Percentiles rank a stretch among this genome's conserved stretches.
phyloP scores from a whole-genome alignment of 2,113 vertebrate species.

The Malurus cyaneus region DNA sequence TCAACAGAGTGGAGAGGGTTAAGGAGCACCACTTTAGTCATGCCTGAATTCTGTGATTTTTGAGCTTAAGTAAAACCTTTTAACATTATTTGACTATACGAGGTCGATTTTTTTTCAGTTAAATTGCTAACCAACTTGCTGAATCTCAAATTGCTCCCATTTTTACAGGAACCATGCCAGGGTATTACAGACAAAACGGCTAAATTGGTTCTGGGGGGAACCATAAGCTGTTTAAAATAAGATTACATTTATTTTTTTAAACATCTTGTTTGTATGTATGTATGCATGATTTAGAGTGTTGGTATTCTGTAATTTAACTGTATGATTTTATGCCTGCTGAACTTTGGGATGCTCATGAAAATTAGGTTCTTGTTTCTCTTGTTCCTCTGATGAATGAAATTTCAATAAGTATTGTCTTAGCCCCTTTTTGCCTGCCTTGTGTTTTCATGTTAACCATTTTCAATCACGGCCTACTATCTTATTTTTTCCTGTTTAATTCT shows the following conservation, averaged over 20 bases:
- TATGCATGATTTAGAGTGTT: slow-evolving; percentile 71
- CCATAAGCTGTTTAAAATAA: slow-evolving; percentile 70
- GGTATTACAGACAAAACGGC: slow-evolving; percentile 70
- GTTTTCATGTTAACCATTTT: slow-evolving; percentile 35
- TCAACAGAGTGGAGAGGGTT: not conserved
- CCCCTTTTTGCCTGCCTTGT: not conserved
- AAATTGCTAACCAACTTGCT: slow-evolving; percentile 65
- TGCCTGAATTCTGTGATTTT: slow-evolving; percentile 51
- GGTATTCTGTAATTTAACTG: slow-evolving; percentile 69
- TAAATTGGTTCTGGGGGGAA: slow-evolving; percentile 71
- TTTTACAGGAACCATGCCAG: slow-evolving; percentile 64
- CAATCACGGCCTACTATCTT: slow-evolving; percentile 9
- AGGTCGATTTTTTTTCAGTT: slow-evolving; percentile 13
- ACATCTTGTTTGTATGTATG: slow-evolving; percentile 76
- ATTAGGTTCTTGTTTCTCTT: slow-evolving; percentile 55
- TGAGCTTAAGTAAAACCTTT: slow-evolving; percentile 51
- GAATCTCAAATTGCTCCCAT: slow-evolving; percentile 68
- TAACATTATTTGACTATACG: slow-evolving; percentile 54
- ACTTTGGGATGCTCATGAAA: slow-evolving; percentile 60
- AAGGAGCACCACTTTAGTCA: slow-evolving; percentile 40
- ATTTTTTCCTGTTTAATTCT: slow-evolving; percentile 13
- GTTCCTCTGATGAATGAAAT: slow-evolving; percentile 54
- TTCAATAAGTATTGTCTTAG: slow-evolving; percentile 61
- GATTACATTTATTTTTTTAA: slow-evolving; percentile 72
- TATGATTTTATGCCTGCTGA: slow-evolving; percentile 70